These are phyloP conservation scores for Sminthurinus signatus DNA, from an alignment of 1,140 invertebrate species.

Conservation along the genomic window DNA sequence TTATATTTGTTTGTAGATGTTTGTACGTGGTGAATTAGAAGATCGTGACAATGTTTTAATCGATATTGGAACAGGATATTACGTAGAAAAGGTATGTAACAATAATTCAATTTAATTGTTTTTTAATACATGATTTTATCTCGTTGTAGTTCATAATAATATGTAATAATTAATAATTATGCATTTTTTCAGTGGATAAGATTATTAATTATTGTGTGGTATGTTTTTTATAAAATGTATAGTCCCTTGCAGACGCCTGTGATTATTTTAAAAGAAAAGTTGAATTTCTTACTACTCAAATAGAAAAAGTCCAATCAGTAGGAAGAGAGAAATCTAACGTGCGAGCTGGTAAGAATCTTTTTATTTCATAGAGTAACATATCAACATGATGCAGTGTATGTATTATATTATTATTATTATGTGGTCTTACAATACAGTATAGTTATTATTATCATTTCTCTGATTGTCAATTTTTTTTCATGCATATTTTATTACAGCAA, in stretches of 20 bases:
- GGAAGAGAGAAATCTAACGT: conserved; percentile 79
- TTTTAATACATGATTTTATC: too few relatives aligned
- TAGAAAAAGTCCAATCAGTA: conserved; percentile 83
- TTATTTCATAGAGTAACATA: background rate
- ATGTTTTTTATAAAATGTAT: too few relatives aligned
- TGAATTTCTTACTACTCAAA: conserved; percentile 83
- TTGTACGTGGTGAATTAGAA: conserved; percentile 77
- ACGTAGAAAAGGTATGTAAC: conserved; percentile 79
- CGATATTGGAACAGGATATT: conserved; percentile 93
- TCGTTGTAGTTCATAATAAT: too few relatives aligned
- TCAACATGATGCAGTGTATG: background rate
- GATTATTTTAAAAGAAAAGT: conserved; percentile 90
- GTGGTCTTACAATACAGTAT: background rate
- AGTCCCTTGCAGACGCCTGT: conserved; percentile 70
- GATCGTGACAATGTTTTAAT: conserved; percentile 78
- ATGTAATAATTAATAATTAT: too few relatives aligned
- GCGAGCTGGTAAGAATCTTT: conserved; percentile 67
- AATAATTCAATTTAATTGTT: too few relatives aligned
- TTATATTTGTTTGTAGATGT: conserved; percentile 56
- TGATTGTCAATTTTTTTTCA: conserved; percentile 13
- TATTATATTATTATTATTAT: background rate
- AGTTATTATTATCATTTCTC: background rate
- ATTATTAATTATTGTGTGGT: too few relatives aligned
- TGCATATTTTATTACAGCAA: too few relatives aligned
- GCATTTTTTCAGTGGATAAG: too few relatives aligned